Conservation (phyloP, 2,113 vertebrate genomes). For the Melanostigma gelatinosum region DNA sequence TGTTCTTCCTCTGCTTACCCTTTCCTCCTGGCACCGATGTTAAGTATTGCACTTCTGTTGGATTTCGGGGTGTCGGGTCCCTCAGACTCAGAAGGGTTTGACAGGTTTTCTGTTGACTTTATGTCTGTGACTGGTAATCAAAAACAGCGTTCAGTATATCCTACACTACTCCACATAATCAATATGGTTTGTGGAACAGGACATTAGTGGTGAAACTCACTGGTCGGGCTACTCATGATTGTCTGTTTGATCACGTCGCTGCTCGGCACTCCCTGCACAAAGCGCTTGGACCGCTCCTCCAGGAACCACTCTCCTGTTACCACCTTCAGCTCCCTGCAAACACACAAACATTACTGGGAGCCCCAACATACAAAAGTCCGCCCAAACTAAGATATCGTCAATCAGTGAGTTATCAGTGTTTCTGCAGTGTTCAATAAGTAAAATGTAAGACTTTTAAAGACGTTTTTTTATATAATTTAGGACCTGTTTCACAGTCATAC, state of each 20-base stretch:
- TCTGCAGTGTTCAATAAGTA: not conserved
- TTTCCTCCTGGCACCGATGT: conserved; percentile 80
- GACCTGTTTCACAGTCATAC: not conserved
- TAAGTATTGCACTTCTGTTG: conserved; percentile 75
- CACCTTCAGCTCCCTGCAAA: conserved; percentile 89
- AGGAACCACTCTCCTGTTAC: conserved; percentile 98
- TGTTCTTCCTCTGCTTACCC: conserved; percentile 79
- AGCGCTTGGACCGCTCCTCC: conserved; percentile 94
- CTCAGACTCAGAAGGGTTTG: conserved; percentile 42
- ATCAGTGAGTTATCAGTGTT: not conserved
- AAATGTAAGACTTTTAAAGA: not conserved
- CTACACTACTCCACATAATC: not conserved
- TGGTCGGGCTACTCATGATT: conserved; percentile 86
- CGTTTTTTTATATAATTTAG: not conserved
- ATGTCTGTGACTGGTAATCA: conserved; percentile 54
- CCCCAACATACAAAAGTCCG: not conserved
- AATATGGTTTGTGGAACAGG: not conserved
- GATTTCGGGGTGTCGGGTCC: conserved; percentile 75
- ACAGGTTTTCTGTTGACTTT: conserved; percentile 51
- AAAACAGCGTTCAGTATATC: conserved; percentile 5
- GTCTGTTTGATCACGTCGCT: conserved; percentile 91
- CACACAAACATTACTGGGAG: not conserved
- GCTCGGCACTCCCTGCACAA: conserved; percentile 84
- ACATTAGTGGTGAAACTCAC: conserved; percentile 73
- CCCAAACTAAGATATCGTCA: not conserved